A percentile compares a stretch with the other conserved stretches of the same genome.
Conservation (phyloP, 1,140 invertebrate genomes). For the Cotesia chilonis region DNA sequence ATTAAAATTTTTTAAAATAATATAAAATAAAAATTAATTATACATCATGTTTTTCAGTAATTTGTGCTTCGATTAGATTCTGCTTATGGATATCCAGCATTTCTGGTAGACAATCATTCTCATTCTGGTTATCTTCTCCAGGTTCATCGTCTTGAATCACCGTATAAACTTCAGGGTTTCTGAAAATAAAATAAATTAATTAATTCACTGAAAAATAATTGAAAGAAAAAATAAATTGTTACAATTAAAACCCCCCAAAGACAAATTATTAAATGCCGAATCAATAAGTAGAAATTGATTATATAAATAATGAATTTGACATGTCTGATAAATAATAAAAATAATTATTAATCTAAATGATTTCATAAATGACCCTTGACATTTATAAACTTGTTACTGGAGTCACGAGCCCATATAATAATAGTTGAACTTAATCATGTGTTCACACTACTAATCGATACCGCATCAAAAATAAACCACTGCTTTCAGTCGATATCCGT, state of each 20-base stretch:
- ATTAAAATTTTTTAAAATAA: neutral
- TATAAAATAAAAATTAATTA: slow-evolving; percentile 22
- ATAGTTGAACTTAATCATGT: slow-evolving; percentile 1
- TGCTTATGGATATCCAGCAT: slow-evolving; percentile 56
- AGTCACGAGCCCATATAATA: neutral
- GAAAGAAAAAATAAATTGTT: no score
- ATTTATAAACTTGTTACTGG: slow-evolving; percentile 3
- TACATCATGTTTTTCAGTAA: slow-evolving; percentile 59
- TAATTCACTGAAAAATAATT: neutral
- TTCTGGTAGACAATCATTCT: slow-evolving; percentile 54
- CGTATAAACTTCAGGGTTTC: slow-evolving; percentile 56
- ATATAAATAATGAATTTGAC: neutral
- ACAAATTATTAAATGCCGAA: neutral
- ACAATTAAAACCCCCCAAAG: neutral
- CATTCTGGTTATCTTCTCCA: slow-evolving; percentile 53
- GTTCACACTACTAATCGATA: slow-evolving; percentile 18
- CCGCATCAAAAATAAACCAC: slow-evolving; percentile 1
- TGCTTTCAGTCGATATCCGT: neutral
- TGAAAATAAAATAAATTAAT: slow-evolving; percentile 37
- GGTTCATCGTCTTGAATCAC: slow-evolving; percentile 56
- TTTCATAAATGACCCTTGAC: neutral
- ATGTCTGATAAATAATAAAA: neutral
- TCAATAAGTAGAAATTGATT: no score
- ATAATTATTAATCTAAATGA: neutral
- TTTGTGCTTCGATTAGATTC: slow-evolving; percentile 52